phyloP scores from a whole-genome alignment of 2,797 vertebrate species.

The Lacerta agilis region DNA sequence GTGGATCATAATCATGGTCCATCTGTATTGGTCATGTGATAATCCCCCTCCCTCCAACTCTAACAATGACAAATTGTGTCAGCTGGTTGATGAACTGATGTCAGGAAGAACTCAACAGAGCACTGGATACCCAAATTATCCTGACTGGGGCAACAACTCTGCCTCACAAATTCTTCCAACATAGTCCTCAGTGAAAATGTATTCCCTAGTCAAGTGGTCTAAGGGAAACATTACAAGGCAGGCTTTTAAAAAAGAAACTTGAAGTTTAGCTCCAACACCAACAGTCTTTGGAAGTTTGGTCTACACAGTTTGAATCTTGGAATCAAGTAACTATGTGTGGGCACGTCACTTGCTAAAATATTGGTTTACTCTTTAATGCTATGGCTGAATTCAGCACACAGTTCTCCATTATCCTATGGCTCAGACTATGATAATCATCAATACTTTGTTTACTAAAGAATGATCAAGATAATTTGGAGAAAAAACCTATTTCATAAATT shows the following conservation, averaged over 20 bases:
- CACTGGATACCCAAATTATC: neutral
- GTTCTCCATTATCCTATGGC: neutral
- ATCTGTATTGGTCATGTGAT: too few relatives aligned
- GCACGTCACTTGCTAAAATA: neutral
- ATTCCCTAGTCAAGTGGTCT: neutral
- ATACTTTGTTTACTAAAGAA: neutral
- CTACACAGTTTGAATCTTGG: neutral
- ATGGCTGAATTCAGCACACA: neutral
- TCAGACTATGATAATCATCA: neutral
- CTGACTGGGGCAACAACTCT: neutral
- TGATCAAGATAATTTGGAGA: neutral
- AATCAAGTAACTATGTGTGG: neutral
- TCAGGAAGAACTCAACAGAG: neutral
- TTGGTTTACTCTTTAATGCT: neutral
- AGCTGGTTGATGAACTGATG: neutral
- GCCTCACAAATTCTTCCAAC: neutral
- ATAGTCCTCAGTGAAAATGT: neutral
- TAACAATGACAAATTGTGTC: neutral
- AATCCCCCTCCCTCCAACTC: too few relatives aligned
- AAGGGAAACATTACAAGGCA: neutral
- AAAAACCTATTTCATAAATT: neutral
- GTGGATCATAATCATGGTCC: too few relatives aligned
- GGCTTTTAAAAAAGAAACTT: neutral
- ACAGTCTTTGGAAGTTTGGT: neutral
- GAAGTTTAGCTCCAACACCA: conserved; percentile 7